A percentile compares a stretch with the other conserved stretches of the same genome.
Evolutionary conservation across 2,113 vertebrate species (phyloP).

Genomic region (Mus spicilegus): DNA sequence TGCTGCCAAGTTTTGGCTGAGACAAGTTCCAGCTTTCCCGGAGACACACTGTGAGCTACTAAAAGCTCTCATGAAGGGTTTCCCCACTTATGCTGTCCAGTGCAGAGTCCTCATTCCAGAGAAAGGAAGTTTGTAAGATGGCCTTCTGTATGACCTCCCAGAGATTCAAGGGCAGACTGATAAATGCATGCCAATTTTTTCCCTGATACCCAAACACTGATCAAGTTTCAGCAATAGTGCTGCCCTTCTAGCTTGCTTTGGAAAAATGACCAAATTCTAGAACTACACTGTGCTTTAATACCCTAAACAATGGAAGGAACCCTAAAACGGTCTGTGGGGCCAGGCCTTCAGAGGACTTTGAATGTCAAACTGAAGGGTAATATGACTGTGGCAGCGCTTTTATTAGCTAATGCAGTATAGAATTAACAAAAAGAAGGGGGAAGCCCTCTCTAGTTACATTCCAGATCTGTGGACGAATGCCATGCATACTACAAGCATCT

Average conservation of each 20-base stretch:
- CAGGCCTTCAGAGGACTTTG: not conserved
- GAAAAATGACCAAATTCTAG: conserved; percentile 48
- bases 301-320: not conserved
- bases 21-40: not conserved
- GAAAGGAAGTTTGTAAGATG: not conserved
- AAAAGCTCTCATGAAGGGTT: conserved; percentile 27
- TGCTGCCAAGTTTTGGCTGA: not conserved
- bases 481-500: not conserved
- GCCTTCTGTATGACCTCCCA: not conserved
- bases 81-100: not conserved
- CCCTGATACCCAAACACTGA: conserved; percentile 18
- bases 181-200: not conserved
- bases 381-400: not conserved
- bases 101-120: conserved; percentile 12
- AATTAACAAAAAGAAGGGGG: not conserved
- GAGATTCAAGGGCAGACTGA: not conserved
- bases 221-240: conserved; percentile 26
- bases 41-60: not conserved
- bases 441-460: not conserved
- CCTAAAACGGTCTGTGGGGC: not conserved
- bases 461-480: not conserved
- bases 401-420: not conserved
- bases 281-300: not conserved
- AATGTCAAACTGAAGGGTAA: not conserved
- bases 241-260: conserved; percentile 49